A percentile compares a stretch with the other conserved stretches of the same genome.
phyloP scores from a whole-genome alignment of 2,797 vertebrate species.

The Lerista edwardsae region DNA sequence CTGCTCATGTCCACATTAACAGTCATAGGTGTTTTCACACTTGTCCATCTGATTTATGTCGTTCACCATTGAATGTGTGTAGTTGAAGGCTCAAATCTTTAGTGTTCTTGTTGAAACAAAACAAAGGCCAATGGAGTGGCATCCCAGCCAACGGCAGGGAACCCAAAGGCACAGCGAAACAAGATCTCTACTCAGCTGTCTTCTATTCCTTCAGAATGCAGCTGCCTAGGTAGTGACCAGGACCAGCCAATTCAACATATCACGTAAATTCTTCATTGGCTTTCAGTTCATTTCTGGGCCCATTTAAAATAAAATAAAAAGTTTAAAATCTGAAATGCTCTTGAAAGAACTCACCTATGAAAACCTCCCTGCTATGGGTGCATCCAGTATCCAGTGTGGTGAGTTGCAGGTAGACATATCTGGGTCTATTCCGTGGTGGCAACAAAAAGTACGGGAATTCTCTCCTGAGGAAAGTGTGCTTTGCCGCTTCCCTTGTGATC shows the following conservation, averaged over 20 bases:
- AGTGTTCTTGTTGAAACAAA: too few species aligned
- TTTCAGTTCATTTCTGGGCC: background rate
- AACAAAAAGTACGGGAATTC: background rate
- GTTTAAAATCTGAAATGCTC: too few species aligned
- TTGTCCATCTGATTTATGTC: background rate
- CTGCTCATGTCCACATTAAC: background rate
- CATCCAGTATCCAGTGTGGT: too few species aligned
- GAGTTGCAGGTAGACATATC: too few species aligned
- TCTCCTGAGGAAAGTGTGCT: background rate
- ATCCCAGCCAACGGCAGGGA: too few species aligned
- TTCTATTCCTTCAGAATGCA: too few species aligned
- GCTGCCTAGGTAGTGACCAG: background rate
- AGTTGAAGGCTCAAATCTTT: too few species aligned
- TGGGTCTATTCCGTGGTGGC: background rate
- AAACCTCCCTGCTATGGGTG: background rate
- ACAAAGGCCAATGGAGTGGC: too few species aligned
- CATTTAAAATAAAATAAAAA: background rate
- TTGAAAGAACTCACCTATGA: background rate
- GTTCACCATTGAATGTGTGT: background rate
- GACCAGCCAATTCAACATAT: background rate
- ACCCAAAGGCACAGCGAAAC: too few species aligned
- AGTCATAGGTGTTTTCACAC: too few species aligned
- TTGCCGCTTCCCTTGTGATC: background rate
- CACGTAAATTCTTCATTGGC: background rate
- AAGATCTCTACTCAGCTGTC: too few species aligned